A percentile compares a stretch with the other conserved stretches of the same genome.
These are phyloP conservation scores for Piprites chloris DNA, from an alignment of 2,113 vertebrate species.

Conservation along the genomic window DNA sequence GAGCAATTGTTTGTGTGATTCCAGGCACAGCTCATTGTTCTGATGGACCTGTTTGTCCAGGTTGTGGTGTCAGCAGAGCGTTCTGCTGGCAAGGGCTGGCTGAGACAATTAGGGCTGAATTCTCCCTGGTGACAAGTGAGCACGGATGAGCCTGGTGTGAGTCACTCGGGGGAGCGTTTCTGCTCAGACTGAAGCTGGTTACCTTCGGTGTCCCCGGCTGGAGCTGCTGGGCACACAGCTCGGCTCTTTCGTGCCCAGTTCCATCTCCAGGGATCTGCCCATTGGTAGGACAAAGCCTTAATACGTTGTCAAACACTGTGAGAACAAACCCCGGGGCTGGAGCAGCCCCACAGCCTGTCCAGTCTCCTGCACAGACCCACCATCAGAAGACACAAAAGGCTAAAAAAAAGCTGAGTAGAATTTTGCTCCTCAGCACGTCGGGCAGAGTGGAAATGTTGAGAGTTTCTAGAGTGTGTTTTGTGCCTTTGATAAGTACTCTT, in stretches of 20 bases:
- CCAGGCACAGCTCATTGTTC: background rate
- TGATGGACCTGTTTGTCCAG: background rate
- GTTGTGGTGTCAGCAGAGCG: background rate
- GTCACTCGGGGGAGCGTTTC: background rate
- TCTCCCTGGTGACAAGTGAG: background rate
- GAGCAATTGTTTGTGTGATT: background rate
- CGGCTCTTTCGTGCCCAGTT: rapidly evolving
- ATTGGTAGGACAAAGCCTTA: background rate
- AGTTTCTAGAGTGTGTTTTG: background rate
- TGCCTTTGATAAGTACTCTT: background rate
- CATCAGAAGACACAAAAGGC: too few species aligned
- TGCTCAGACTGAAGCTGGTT: background rate
- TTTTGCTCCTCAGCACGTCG: background rate
- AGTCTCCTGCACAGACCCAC: background rate
- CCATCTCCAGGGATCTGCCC: background rate
- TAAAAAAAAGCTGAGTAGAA: background rate
- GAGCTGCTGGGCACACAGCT: background rate
- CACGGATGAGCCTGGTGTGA: background rate
- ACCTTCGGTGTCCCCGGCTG: background rate
- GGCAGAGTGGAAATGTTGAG: background rate
- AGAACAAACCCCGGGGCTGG: background rate
- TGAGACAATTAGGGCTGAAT: background rate
- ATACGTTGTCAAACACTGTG: background rate
- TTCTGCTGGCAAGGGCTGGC: background rate
- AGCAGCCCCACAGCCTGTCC: background rate